Base-by-base conservation (phyloP, 2,113 vertebrate genomes). In the Saguinus midas region DNA sequence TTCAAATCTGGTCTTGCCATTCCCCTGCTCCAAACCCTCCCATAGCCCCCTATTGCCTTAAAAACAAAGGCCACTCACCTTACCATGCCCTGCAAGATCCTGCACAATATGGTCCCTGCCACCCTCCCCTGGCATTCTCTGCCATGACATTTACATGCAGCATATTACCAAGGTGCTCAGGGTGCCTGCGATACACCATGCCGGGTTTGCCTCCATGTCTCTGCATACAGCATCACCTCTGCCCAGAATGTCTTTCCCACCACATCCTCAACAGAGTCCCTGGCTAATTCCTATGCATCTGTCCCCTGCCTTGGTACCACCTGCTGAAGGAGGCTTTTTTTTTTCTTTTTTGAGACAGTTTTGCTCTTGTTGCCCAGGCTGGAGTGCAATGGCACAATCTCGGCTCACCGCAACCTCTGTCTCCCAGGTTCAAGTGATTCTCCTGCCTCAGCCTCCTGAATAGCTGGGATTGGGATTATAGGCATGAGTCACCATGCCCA, bases 131-230 rank as follows among this genome's bases (percentile, higher is more conserved):
- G 18, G 2, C 1, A 18, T 40, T 29, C 57, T 50, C 66, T 35
- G 37, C 68, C 11, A 17, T 11, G 27, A 7, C 12, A 4, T 78
- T 75, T 7, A 25, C 1, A 29, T 8, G 52, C 27, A 6, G 13
- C 6, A 18, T 64, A 29, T 64, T 64, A 29, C 68, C 8, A 48
- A 13, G 17, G 52, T 40, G 17, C 17, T 58, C 7, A 1, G 29
- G 35, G 32, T 6, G 57, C 66, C 40, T 12, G 21, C 27, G 12
- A 32, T 27, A 32, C 7, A 7, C 7, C 1, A 1, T 8, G 52
- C 52, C 78, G 9, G 29, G 6, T 58, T 40, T 45, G 3, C 21
- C 55, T 29, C 6, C 14, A 0, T 1, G 43, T 5, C 29, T n/a
- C 79, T n/a, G 13, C 13, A 16, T 23, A 37, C 18, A 37, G 43